These are phyloP conservation scores for Entomobrya multifasciata DNA, from an alignment of 2,888 invertebrate genomes.

Conservation along the genomic window DNA sequence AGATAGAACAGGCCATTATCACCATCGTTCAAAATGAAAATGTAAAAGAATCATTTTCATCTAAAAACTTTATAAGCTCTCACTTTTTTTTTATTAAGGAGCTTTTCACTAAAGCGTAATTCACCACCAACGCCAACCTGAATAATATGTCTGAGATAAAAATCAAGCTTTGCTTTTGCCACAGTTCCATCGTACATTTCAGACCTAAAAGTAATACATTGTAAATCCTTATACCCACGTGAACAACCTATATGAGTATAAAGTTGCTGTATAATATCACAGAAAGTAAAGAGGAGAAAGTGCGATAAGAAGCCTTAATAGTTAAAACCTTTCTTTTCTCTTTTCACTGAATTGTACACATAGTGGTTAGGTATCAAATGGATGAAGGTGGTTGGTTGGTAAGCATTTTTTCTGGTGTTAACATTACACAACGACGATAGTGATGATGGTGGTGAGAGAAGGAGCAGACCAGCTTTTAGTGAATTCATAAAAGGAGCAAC, in stretches of 20 bases:
- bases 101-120: constrained; percentile 25
- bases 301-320: constrained; percentile 65
- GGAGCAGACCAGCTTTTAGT: constrained; percentile 37
- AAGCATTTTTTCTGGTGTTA: constrained; percentile 24
- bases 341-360: neutral
- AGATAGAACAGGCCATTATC: neutral
- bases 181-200: neutral
- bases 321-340: constrained; percentile 41
- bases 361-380: neutral
- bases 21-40: constrained; percentile 1
- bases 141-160: constrained; percentile 51
- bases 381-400: neutral
- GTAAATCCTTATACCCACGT: constrained; percentile 30
- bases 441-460: neutral
- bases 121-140: constrained; percentile 7
- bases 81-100: constrained; percentile 28
- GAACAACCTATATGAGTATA: constrained; percentile 24
- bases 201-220: too few species aligned
- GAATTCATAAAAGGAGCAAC: constrained; percentile 61
- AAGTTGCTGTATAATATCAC: too few species aligned
- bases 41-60: constrained; percentile 13
- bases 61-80: constrained; percentile 30
- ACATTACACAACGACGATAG: constrained; percentile 5
- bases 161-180: constrained; percentile 42
- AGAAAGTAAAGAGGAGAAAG: too few species aligned